phyloP scores from a whole-genome alignment of 2,113 vertebrate species.

The Myrmophylax atrothorax region DNA sequence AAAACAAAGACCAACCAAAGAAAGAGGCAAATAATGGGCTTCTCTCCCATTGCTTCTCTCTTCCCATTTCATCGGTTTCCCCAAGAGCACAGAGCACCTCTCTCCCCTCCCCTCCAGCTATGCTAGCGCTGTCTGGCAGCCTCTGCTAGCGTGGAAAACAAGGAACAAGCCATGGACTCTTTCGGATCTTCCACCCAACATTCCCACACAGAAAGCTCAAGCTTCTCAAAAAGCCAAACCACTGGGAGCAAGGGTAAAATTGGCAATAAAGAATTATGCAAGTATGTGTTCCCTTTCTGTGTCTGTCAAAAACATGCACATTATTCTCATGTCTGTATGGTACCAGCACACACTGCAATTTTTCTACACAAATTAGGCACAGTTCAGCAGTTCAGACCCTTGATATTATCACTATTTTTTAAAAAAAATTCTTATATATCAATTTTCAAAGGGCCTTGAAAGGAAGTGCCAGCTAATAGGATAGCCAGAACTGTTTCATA shows the following conservation, averaged over 20 bases:
- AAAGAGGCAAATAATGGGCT: not conserved
- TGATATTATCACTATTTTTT: not conserved
- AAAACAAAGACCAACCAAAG: slow-evolving; percentile 1
- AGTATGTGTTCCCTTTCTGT: not conserved
- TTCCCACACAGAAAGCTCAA: not conserved
- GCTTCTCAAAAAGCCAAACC: not conserved
- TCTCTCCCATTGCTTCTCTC: not conserved
- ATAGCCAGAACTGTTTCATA: slow-evolving; percentile 55
- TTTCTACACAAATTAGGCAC: not conserved
- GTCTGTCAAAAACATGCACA: not conserved
- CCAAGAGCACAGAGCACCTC: not conserved
- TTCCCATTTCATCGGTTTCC: not conserved
- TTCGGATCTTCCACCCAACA: not conserved
- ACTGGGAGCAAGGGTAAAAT: not conserved
- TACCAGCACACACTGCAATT: not conserved
- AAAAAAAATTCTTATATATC: not conserved
- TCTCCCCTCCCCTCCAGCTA: not conserved
- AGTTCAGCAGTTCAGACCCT: not conserved
- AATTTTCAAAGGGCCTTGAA: slow-evolving; percentile 29
- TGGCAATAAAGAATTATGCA: not conserved
- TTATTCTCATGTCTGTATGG: not conserved
- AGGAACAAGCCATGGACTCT: slow-evolving; percentile 1
- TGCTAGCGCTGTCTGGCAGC: not conserved
- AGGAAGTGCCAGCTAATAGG: slow-evolving; percentile 27
- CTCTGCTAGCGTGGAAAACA: slow-evolving; percentile 7